Conservation (phyloP, 2,113 vertebrate species). For the Drymodes brunneopygia region DNA sequence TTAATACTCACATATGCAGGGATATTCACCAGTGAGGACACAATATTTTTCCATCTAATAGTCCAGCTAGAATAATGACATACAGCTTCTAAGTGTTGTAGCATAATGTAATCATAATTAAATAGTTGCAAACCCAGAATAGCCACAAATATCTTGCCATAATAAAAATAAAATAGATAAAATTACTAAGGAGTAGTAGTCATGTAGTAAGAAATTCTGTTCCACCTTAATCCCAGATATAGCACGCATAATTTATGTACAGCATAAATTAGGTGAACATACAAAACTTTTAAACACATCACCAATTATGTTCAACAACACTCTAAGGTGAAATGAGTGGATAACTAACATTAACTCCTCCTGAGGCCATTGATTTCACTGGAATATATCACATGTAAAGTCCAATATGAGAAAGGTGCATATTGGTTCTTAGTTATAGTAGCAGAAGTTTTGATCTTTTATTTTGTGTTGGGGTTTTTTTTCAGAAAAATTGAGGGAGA, state of each 20-base stretch:
- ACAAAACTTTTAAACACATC: not conserved
- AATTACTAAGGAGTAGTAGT: not conserved
- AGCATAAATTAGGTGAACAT: not conserved
- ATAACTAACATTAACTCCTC: not conserved
- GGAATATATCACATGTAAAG: not conserved
- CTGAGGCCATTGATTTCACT: not conserved
- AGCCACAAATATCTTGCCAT: not conserved
- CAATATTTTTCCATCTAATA: not conserved
- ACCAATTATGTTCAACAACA: too few species aligned
- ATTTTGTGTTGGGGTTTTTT: not conserved
- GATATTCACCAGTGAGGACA: not conserved
- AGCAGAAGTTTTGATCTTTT: not conserved
- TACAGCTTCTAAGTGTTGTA: not conserved
- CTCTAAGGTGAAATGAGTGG: not conserved
- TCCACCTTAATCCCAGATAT: not conserved
- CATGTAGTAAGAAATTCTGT: not conserved
- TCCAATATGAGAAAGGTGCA: not conserved
- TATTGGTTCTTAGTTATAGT: not conserved
- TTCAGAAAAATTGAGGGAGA: fast-evolving
- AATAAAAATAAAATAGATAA: not conserved
- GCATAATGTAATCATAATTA: not conserved
- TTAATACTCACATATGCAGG: not conserved
- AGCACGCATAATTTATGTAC: not conserved
- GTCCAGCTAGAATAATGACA: not conserved
- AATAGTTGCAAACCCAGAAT: not conserved